phyloP scores from a whole-genome alignment of 1,140 invertebrate species.

The Drosophila asahinai region DNA sequence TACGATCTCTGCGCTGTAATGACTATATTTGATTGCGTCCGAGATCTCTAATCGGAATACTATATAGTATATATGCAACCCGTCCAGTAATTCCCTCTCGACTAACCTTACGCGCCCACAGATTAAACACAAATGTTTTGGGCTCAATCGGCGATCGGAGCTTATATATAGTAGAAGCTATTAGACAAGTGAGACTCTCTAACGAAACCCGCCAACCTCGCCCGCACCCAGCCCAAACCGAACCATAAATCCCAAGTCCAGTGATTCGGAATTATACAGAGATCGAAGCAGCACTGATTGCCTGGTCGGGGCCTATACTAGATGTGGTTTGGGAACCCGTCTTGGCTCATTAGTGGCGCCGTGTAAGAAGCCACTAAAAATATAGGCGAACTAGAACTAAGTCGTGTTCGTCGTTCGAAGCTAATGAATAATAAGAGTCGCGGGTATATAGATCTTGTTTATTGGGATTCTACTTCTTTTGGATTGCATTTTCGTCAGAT shows the following conservation, averaged over 20 bases:
- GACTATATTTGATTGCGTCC: slow-evolving; percentile 16
- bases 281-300: slow-evolving; percentile 4
- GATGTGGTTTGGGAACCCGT: slow-evolving; percentile 40
- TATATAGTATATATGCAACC: background rate
- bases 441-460: slow-evolving; percentile 20
- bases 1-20: slow-evolving; percentile 19
- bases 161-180: slow-evolving; percentile 31
- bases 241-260: slow-evolving; percentile 40
- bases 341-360: slow-evolving; percentile 39
- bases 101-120: slow-evolving; percentile 41
- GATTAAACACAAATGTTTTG: slow-evolving; percentile 39
- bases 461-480: background rate
- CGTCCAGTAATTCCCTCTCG: slow-evolving; percentile 3
- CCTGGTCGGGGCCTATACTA: slow-evolving; percentile 16
- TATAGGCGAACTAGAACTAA: slow-evolving; percentile 14
- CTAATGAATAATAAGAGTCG: slow-evolving; percentile 5
- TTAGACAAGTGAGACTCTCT: slow-evolving; percentile 3
- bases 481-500: slow-evolving; percentile 5
- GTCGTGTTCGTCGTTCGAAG: slow-evolving; percentile 1
- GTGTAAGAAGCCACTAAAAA: slow-evolving; percentile 29
- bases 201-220: slow-evolving; percentile 42
- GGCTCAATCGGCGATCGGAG: slow-evolving; percentile 6
- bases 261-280: slow-evolving; percentile 42
- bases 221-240: slow-evolving; percentile 24
- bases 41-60: slow-evolving; percentile 16